Percentiles rank a stretch among this genome's conserved stretches.
These are phyloP conservation scores for Drosophila cognata DNA, from an alignment of 2,888 invertebrate species.

Conservation along the genomic window DNA sequence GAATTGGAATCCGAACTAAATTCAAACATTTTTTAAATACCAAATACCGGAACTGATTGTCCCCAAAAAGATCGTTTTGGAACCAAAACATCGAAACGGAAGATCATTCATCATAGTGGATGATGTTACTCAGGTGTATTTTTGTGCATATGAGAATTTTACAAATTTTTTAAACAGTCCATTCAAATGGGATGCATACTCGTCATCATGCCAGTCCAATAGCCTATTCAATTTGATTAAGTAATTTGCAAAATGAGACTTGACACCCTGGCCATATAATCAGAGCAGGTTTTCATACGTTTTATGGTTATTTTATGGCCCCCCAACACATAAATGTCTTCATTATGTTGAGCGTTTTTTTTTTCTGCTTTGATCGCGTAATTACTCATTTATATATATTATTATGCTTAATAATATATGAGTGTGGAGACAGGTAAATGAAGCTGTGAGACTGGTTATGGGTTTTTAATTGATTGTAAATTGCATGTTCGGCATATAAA, in stretches of 20 bases:
- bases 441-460: constrained; percentile 43
- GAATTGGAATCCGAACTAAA: neutral
- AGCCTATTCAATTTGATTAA: constrained; percentile 27
- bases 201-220: constrained; percentile 22
- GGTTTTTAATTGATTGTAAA: constrained; percentile 55
- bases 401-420: constrained; percentile 16
- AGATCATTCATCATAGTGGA: neutral
- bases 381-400: constrained; percentile 16
- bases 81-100: neutral
- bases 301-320: constrained; percentile 35
- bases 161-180: neutral
- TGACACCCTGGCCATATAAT: constrained; percentile 37
- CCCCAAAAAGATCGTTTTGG: neutral
- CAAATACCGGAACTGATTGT: neutral
- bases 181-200: neutral
- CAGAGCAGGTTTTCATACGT: constrained; percentile 32
- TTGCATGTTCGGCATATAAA: constrained; percentile 34
- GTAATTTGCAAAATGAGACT: constrained; percentile 8
- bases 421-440: constrained; percentile 1
- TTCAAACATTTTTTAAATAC: fast-evolving
- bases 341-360: constrained; percentile 39
- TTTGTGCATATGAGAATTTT: neutral
- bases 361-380: constrained; percentile 18
- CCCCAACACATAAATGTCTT: constrained; percentile 50
- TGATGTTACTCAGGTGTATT: neutral